Base-by-base conservation (phyloP, 1,140 invertebrate species). In the Hylaeus volcanicus region DNA sequence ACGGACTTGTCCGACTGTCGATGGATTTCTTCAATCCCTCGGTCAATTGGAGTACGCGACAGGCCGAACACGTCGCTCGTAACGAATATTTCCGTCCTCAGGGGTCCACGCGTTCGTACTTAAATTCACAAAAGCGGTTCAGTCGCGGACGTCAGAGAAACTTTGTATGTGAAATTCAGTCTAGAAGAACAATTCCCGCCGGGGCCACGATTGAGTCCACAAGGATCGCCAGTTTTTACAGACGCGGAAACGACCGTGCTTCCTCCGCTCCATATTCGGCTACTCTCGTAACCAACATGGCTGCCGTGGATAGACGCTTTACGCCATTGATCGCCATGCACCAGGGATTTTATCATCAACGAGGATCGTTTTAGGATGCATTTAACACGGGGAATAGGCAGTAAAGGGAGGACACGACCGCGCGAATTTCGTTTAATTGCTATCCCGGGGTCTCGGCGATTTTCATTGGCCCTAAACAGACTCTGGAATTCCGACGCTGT, bases 401-500 rank as follows among this genome's bases (percentile, higher is more conserved):
- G 64, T 84, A 80, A 82, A 84, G 53, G 76, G 72, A 63, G 73
- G 78, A 72, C 45, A 61, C 72, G 51, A 69, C 84, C 66, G 83
- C 81, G 79, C 75, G 78, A 69, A 82, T 64, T 63, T 55, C 66
- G 58, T 72, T 79, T 79, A 85, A 80, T 74, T 84, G 41, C 75
- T 53, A 86, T 81, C 70, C 64, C 74, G 70, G 70, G 84, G 79
- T 84, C 78, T 78, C 74, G 41, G 65, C 64, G 76, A 77, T 74
- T 87, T 87, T 87, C 86, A 87, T 87, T 72, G 86, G 81, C 39
- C 73, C 60, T 87, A 87, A 87, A 87, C 65, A 63, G 76, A 58
- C 64, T 56, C 55, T 12, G 43, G 65, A 53, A 58, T 79, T 63
- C 41, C 53, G 11, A 15, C 26, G 14, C n/a, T 58, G 51, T 64